phyloP scores from a whole-genome alignment of 2,797 vertebrate species.

The Mormyrops attenuatus region DNA sequence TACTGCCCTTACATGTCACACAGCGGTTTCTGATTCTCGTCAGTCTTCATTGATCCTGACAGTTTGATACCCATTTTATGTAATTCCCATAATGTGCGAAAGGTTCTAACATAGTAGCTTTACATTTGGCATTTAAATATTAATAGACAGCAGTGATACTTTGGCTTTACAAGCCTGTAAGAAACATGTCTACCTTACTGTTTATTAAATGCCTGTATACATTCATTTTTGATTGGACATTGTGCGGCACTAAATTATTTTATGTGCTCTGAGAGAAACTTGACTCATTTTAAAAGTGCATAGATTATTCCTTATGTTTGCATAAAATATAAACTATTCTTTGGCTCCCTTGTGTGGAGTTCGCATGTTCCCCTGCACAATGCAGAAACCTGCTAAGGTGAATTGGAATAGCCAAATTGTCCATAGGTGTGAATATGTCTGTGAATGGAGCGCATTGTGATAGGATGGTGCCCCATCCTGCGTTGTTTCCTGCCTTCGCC shows the following conservation, averaged over 20 bases:
- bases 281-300: neutral
- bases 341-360: neutral
- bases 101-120: neutral
- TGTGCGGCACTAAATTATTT: neutral
- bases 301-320: neutral
- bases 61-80: neutral
- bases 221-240: neutral
- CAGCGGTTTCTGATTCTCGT: neutral
- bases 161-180: neutral
- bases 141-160: neutral
- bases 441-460: neutral
- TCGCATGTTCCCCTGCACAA: neutral
- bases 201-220: neutral
- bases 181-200: neutral
- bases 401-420: neutral
- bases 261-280: neutral
- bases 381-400: neutral
- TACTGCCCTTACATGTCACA: neutral
- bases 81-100: neutral
- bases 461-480: neutral
- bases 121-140: neutral
- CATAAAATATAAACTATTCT: neutral
- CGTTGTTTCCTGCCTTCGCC: neutral
- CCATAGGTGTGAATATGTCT: neutral
- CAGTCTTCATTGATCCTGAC: constrained; percentile 1